Conservation (phyloP, 2,113 vertebrate genomes). For the Misgurnus mizolepis region DNA sequence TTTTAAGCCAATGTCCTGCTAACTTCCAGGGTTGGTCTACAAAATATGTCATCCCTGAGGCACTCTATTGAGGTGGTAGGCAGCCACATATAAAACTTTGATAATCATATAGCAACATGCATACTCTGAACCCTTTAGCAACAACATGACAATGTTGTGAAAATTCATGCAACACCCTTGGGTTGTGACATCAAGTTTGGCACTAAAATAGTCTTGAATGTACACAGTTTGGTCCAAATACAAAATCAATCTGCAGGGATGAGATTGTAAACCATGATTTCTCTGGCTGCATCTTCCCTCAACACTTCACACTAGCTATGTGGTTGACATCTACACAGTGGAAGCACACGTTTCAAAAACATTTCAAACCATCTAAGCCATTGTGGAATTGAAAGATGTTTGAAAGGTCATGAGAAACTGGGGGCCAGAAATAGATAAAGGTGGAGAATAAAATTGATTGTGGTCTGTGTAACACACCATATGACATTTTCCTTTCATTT, state of each 20-base stretch:
- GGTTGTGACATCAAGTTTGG: too few species aligned
- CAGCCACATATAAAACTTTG: too few species aligned
- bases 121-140: too few species aligned
- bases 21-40: too few species aligned
- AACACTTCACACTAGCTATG: background rate
- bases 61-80: too few species aligned
- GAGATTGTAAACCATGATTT: background rate
- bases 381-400: background rate
- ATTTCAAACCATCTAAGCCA: background rate
- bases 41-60: too few species aligned
- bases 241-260: background rate
- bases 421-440: background rate
- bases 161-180: too few species aligned
- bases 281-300: background rate
- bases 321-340: background rate
- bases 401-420: constrained; percentile 15
- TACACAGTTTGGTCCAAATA: background rate
- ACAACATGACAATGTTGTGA: too few species aligned
- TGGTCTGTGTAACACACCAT: background rate
- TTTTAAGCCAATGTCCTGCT: too few species aligned
- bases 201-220: background rate
- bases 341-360: background rate
- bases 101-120: too few species aligned
- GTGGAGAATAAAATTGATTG: background rate
- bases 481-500: constrained; percentile 10